Conservation (phyloP, 2,797 vertebrate genomes). For the Streptopelia turtur region DNA sequence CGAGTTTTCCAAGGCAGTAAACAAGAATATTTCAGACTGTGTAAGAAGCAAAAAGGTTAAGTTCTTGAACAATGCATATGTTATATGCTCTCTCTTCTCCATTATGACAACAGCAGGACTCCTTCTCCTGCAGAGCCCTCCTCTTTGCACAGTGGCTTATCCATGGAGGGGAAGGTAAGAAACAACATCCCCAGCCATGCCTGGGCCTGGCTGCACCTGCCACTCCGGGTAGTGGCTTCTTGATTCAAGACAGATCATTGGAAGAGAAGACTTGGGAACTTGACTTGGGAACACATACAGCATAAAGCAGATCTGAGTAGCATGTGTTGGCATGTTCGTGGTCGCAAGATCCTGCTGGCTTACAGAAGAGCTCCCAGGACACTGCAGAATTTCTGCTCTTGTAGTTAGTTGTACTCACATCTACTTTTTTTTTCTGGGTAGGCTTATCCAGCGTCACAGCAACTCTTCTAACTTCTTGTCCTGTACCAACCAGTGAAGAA, state of each 20-base stretch:
- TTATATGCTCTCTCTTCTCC: neutral
- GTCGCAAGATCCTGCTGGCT: neutral
- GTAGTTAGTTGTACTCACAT: neutral
- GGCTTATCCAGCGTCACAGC: neutral
- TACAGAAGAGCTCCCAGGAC: neutral
- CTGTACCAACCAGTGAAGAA: neutral
- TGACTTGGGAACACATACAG: neutral
- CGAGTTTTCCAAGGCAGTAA: neutral
- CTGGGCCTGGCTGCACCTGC: neutral
- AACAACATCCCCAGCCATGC: neutral
- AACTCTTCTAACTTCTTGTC: neutral
- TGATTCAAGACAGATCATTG: neutral
- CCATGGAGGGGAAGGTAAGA: neutral
- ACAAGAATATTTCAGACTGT: neutral
- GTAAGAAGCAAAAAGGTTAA: neutral
- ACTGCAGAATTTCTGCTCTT: neutral
- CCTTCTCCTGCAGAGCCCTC: neutral
- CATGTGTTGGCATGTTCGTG: accelerated
- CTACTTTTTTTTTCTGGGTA: neutral
- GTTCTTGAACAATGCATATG: neutral
- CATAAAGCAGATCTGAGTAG: neutral
- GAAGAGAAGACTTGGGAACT: neutral
- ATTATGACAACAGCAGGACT: neutral
- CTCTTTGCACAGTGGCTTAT: neutral
- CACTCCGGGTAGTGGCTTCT: neutral